Base-by-base conservation (phyloP, 1,140 invertebrate genomes). In the Brachionus sp. region DNA sequence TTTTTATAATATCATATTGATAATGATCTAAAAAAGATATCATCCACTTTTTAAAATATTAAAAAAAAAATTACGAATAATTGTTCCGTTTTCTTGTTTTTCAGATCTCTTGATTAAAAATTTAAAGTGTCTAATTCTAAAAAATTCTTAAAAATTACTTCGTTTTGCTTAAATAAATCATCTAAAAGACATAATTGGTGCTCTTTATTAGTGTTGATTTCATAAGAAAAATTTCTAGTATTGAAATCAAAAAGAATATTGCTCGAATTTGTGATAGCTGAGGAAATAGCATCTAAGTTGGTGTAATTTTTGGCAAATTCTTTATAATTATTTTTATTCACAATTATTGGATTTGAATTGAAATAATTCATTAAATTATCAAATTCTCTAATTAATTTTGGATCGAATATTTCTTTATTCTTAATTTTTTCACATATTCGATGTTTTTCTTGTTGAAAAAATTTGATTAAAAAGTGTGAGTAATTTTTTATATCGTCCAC, bases 251-350 rank as follows among this genome's bases (percentile, higher is more conserved):
- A 70, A 39, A 7, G 37, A 13, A 39, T 19, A 12, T 19, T 33
- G 12, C n/a, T 37, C 5, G 25, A 13, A 66, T 66, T 19, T n/a
- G 37, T 9, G 2, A 70, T 39, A 16, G 16, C n/a, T 3, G 66
- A 37, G 9, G 35, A 39, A 37, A 70, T 33, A 6, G 5, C 7
- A 70, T 70, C 35, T 19, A 70, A 9, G n/a, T 70, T 39, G 3
- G 9, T 37, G n/a, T 70, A 70, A 9, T 70, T 70, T n/a, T 19
- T 70, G 3, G 37, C 33, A 70, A 70, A 70, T 39, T 70, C n/a
- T 13, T 39, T 70, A 16, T 70, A 70, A 39, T 70, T 70, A 19
- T 37, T 70, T 70, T 70, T 70, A 39, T 70, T 70, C 6, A 70
- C 19, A n/a, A 70, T 70, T 39, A 6, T 70, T 19, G 66, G 66